Evolutionary conservation across 2,113 vertebrate species (phyloP), one percentile per base, ranked within the genome.

Genomic region (Neotoma lepida): DNA sequence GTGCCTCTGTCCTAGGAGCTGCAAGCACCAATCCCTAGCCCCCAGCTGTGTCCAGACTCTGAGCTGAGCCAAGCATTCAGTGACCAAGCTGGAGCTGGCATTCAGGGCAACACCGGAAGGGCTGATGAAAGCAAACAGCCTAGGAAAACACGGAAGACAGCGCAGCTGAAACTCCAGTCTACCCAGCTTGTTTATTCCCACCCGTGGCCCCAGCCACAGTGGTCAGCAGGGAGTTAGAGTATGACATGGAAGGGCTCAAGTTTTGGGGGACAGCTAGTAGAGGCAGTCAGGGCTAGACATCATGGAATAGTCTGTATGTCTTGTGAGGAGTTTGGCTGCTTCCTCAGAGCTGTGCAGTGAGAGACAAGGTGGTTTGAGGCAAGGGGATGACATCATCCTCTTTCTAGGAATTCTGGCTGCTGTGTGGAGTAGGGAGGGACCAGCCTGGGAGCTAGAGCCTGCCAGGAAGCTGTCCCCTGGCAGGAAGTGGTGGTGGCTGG

Each of bases 111-210:
- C 14, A 26, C 56, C 46, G 54, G 54, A 63, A 93, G 84, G 1
- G 6, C 24, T 14, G 7, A 7, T 14, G 5, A 44, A 20, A 49
- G 22, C 66, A 68, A 82, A 30, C 1, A 26, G 13, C 61, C 58
- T 73, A 28, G 18, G 9, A 39, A 56, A 30, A 56, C 17, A 39
- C 18, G 58, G 39, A 82, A 24, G 81, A 61, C 49, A 76, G n/a
- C 1, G 33, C 15, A 24, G 24, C 24, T 24, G 35, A 54, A 44
- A 71, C 12, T 10, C 56, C 14, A 61, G 20, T 3, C 22, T 30
- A 63, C 13, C 30, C 41, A 8, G 39, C 0, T 0, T 39, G 24
- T 14, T 9, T 30, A 1, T 6, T 41, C 26, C 39, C 3, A 1
- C 12, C 20, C 64, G 86, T 56, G 86, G n/a, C 49, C 35, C n/a